Base-by-base conservation (phyloP, 1,140 invertebrate genomes). In the Anastrepha obliqua region DNA sequence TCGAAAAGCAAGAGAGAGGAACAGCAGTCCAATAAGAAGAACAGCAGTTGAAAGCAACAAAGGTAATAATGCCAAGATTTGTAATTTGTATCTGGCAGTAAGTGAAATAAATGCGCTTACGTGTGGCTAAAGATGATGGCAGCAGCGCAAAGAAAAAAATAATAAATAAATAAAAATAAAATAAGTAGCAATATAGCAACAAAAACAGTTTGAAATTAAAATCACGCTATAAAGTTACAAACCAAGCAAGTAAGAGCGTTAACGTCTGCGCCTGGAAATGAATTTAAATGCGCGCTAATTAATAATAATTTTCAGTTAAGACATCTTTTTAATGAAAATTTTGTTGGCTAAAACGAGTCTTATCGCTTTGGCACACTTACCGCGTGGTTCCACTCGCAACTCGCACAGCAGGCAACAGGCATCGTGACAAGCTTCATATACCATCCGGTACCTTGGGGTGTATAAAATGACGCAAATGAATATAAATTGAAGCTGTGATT, bases 101-200 rank as follows among this genome's bases (percentile, higher is more conserved):
- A 70, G 65, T 70, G 65, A 70, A 70, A 44, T 70, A 70, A 70
- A 70, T 42, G 13, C 65, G 65, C 65, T 70, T 44, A 70, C 65
- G 65, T 70, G 65, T 4, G 65, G 9, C 39, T 44, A 62, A 62
- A 9, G 13, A 44, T 17, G 65, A 44, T 70, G 65, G 65, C 0
- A 44, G 65, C 39, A 17, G 9, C 8, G 60, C 60, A n/a, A 3
- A 5, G 4, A 17, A 44, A 44, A 15, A 70, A 44, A 44, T 9
- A 70, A 44, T 6, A 55, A 44, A 70, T 42, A 70, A 70, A 17
- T 3, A 15, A 3, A 17, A 11, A 62, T 44, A 3, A 17, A 11
- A 62, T 62, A 29, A 62, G 2, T 4, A 62, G 15, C 60, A 62
- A 4, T 5, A n/a, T 13, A 62, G 51, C 6, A 55, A 55, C 11